Evolutionary conservation across 2,888 invertebrate species (phyloP), one percentile per base, ranked within the genome.

Genomic region (Julus scanicus): DNA sequence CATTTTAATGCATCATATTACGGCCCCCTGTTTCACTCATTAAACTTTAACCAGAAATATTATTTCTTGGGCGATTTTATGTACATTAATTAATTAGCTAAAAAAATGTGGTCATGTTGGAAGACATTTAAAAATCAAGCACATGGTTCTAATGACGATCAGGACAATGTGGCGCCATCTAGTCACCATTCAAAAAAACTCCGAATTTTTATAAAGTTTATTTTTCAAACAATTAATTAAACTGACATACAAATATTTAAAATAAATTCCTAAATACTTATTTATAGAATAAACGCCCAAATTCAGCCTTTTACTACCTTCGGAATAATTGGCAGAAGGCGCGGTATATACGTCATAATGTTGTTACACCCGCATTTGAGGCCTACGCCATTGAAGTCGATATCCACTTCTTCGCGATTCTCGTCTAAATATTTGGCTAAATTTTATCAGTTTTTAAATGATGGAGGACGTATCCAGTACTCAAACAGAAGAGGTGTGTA

Each of bases 401-500:
- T 13, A 53, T 29, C 11, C 11, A 1, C 29, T 29, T 71, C 71
- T n/a, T 29, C 63, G 57, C 6, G 4, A 63, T 6, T 63, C 1
- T 20, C 5, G 20, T 71, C 29, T 29, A 29, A 71, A 9, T 29
- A 29, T 29, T 11, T 29, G 71, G 29, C 2, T 29, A 71, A 71
- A 71, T 29, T 85, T 40, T 11, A 11, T 9, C 9, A 11, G 13
- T 48, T 40, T 15, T 9, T n/a, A 40, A 85, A 85, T 48, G 20
- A 85, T 85, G 85, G 85, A 85, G 20, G 85, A 85, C 44, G 49
- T 44, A 11, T 44, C 44, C 20, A 29, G 20, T 85, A 40, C 20
- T 13, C 85, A 85, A 85, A 85, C 49, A 11, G 85, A 85, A 85
- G 85, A 85, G 85, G 85, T 85, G 40, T 13, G 49, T 40, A 85